Evolutionary conservation across 2,113 vertebrate species (phyloP).

Genomic region (Siniperca chuatsi): DNA sequence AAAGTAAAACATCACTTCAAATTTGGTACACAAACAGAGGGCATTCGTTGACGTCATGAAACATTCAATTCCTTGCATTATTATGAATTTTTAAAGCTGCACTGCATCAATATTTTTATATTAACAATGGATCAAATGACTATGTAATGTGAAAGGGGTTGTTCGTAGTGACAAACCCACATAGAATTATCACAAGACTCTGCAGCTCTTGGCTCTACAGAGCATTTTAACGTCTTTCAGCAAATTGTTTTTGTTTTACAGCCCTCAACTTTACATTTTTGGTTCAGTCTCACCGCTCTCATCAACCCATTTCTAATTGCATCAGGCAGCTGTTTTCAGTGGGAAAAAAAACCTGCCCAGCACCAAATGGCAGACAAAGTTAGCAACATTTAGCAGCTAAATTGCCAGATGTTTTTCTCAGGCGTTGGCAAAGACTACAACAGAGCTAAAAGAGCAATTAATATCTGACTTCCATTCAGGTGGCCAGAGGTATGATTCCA

Average conservation of each 20-base stretch:
- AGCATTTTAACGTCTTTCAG: neutral
- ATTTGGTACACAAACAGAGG: neutral
- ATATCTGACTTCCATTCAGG: neutral
- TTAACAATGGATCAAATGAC: neutral
- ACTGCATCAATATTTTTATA: neutral
- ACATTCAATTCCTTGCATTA: conserved; percentile 5
- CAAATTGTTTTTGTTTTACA: neutral
- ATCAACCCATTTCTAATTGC: neutral
- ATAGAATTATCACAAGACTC: neutral
- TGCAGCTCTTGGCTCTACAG: neutral
- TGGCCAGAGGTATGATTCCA: neutral
- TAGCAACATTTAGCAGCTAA: neutral
- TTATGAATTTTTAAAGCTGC: conserved; percentile 1
- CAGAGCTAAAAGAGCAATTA: neutral
- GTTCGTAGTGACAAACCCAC: neutral
- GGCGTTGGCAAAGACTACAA: neutral
- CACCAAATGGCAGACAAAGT: neutral
- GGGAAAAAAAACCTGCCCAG: neutral
- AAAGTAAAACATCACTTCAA: conserved; percentile 8
- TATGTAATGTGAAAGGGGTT: neutral
- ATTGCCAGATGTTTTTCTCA: neutral
- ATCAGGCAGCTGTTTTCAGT: neutral
- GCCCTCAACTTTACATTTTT: neutral
- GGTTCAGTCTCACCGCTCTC: neutral
- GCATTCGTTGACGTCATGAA: conserved; percentile 16